Evolutionary conservation across 2,888 invertebrate species (phyloP), one percentile per base, ranked within the genome.

Genomic region (Spisula subtruncata): DNA sequence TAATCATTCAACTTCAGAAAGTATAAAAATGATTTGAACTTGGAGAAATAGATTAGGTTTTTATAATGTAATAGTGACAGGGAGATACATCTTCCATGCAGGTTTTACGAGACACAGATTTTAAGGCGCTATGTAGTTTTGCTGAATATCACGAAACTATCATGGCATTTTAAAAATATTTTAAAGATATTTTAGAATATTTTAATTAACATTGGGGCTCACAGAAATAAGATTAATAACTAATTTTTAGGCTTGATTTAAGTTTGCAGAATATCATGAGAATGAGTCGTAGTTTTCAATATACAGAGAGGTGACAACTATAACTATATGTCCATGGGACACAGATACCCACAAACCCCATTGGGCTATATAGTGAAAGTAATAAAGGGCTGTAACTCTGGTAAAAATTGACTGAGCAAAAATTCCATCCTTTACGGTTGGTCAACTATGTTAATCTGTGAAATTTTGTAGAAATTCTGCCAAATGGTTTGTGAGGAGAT

Each of bases 41-140:
- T 8, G 5, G 10, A 25, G 41, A 41, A 41, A 41, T 41, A 41
- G 60, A 66, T 66, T n/a, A 66, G 20, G n/a, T 25, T 66, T 66
- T 16, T 51, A 51, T 51, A 66, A 25, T 66, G 60, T 66, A 66
- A 66, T 25, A 25, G n/a, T 66, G 60, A 66, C 60, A 12, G 10
- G 12, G 25, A 66, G n/a, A 66, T 25, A 66, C n/a, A n/a, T 66
- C 60, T 66, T 25, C 25, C 25, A 4, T 5, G 0, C 25, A 25
- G n/a, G n/a, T 66, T 66, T 25, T 12, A 66, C 60, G 10, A 66
- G 25, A n/a, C 60, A 66, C 60, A 66, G 60, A 66, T 66, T 66
- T 66, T 66, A 8, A 10, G 20, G 60, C 25, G 25, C 1, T 25
- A 66, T 20, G 60, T 66, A 66, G 25, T 66, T 66, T 66, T 25